A percentile compares a stretch with the other conserved stretches of the same genome.
phyloP scores from a whole-genome alignment of 2,113 vertebrate genomes.

The Saccopteryx bilineata region DNA sequence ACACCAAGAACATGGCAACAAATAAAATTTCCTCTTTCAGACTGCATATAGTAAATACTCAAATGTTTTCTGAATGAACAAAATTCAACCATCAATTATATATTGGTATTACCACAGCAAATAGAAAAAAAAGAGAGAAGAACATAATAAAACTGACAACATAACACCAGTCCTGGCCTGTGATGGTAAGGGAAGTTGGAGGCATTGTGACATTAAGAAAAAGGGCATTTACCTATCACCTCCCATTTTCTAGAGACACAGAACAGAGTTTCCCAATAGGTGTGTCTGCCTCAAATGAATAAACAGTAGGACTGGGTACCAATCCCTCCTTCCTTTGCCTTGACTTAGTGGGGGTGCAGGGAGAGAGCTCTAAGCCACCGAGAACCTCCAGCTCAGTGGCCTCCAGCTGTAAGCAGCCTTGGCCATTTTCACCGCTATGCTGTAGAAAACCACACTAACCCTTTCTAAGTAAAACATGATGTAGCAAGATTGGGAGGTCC shows the following conservation, averaged over 20 bases:
- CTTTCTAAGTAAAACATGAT: background rate
- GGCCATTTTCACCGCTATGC: background rate
- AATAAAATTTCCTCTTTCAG: background rate
- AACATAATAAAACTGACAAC: background rate
- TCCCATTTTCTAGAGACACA: background rate
- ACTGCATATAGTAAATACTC: background rate
- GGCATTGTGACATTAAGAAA: background rate
- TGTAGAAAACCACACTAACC: background rate
- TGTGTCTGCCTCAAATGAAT: background rate
- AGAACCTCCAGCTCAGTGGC: background rate
- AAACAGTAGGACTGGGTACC: background rate
- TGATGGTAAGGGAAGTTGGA: background rate
- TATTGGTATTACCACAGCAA: background rate
- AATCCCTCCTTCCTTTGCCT: background rate
- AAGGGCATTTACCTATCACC: background rate
- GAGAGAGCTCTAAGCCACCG: background rate
- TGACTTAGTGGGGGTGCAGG: background rate
- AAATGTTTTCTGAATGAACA: conserved; percentile 35
- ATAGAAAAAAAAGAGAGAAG: background rate
- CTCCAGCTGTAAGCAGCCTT: background rate
- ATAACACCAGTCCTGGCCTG: background rate
- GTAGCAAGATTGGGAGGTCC: background rate
- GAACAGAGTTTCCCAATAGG: background rate
- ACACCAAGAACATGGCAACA: background rate
- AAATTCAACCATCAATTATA: background rate